A percentile compares a stretch with the other conserved stretches of the same genome.
Conservation (phyloP, 2,888 invertebrate genomes). For the Thymelicus sylvestris region DNA sequence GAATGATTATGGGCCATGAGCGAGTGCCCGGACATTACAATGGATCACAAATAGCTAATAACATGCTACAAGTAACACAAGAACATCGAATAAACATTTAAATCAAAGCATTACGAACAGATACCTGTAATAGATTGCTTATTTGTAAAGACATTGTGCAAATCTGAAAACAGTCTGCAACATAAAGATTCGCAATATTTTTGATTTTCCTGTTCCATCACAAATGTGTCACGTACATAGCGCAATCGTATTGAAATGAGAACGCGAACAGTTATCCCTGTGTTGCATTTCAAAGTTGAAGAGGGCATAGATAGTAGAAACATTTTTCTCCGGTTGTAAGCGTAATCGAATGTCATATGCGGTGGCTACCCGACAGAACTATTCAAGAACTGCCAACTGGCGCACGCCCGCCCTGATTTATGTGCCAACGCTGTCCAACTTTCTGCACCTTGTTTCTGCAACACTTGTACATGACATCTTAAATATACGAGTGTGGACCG, state of each 20-base stretch:
- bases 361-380: slow-evolving; percentile 71
- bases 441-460: slow-evolving; percentile 78
- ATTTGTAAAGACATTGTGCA: neutral
- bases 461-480: slow-evolving; percentile 78
- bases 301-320: slow-evolving; percentile 35
- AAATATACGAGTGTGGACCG: slow-evolving; percentile 64
- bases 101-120: too few species aligned
- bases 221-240: slow-evolving; percentile 35
- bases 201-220: slow-evolving; percentile 18
- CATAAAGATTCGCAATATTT: neutral
- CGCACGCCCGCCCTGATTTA: slow-evolving; percentile 73
- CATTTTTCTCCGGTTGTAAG: slow-evolving; percentile 50
- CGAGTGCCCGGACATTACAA: too few species aligned
- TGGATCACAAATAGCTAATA: too few species aligned
- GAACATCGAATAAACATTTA: too few species aligned
- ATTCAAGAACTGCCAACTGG: slow-evolving; percentile 69
- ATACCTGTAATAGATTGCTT: too few species aligned
- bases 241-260: slow-evolving; percentile 34
- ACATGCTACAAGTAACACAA: too few species aligned
- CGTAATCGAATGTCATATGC: slow-evolving; percentile 80
- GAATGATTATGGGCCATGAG: too few species aligned
- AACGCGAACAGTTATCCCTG: slow-evolving; percentile 18
- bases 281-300: slow-evolving; percentile 34
- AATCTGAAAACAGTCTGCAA: neutral
- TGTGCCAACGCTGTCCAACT: slow-evolving; percentile 75